Conservation (phyloP, 2,113 vertebrate species). For the Syngnathus typhle region DNA sequence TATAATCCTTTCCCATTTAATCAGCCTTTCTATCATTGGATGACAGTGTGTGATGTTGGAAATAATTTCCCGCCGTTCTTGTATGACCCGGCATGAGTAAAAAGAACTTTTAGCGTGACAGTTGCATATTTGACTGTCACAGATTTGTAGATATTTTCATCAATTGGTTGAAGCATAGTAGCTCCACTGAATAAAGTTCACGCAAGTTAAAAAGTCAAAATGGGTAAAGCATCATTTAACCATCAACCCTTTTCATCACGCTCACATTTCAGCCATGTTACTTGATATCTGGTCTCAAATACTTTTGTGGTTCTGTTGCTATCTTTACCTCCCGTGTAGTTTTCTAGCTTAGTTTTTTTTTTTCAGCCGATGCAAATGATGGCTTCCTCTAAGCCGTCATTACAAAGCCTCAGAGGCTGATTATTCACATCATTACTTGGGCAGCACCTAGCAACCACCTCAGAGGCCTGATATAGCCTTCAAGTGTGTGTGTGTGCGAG, state of each 20-base stretch:
- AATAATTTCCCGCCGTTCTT: background rate
- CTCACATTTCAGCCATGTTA: too few relatives aligned
- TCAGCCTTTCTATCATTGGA: constrained; percentile 54
- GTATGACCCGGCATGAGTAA: background rate
- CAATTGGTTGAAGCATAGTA: too few relatives aligned
- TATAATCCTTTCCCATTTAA: constrained; percentile 62
- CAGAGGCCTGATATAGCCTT: constrained; percentile 18
- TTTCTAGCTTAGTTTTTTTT: constrained; percentile 1
- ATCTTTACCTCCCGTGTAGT: background rate
- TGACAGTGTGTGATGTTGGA: constrained; percentile 13
- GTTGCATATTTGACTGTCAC: background rate
- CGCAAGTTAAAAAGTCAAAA: too few relatives aligned
- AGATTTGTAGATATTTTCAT: background rate
- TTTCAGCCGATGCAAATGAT: constrained; percentile 43
- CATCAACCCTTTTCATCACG: too few relatives aligned
- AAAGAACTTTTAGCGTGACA: background rate
- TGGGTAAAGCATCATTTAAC: too few relatives aligned
- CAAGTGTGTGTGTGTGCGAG: constrained; percentile 13
- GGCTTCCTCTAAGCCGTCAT: constrained; percentile 42
- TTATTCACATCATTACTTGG: constrained; percentile 56
- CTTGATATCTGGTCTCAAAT: too few relatives aligned
- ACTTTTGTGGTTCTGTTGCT: too few relatives aligned
- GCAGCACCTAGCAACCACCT: constrained; percentile 56
- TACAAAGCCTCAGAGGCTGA: constrained; percentile 47
- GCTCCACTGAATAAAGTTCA: too few relatives aligned